These are phyloP conservation scores for Mamestra brassicae DNA, from an alignment of 2,888 invertebrate species.

Conservation along the genomic window DNA sequence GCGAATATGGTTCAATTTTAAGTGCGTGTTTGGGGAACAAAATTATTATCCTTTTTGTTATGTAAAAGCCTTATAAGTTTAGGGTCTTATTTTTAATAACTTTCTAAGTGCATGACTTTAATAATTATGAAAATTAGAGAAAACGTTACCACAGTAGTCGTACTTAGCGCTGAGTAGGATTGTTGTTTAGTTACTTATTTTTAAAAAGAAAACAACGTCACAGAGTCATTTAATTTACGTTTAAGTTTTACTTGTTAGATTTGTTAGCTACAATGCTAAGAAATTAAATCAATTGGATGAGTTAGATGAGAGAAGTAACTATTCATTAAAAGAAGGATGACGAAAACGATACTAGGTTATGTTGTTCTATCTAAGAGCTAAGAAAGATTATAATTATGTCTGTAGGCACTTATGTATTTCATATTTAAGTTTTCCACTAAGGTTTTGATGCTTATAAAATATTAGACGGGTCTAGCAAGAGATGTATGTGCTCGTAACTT, in stretches of 20 bases:
- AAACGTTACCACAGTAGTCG: no score
- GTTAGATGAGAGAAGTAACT: no score
- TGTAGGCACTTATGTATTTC: neutral
- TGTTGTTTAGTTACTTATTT: no score
- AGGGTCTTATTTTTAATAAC: no score
- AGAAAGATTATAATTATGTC: neutral
- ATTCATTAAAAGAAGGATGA: neutral
- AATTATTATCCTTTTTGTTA: conserved; percentile 10
- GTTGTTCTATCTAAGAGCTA: neutral
- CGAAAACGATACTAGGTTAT: neutral
- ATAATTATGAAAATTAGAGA: no score
- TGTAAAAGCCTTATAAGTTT: no score
- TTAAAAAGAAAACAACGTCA: no score
- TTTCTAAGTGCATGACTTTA: no score
- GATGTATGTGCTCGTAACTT: conserved; percentile 41
- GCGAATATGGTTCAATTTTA: conserved; percentile 41
- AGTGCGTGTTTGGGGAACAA: conserved; percentile 12
- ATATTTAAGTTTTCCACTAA: conserved; percentile 26
- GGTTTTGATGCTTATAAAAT: conserved; percentile 39
- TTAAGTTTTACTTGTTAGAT: neutral
- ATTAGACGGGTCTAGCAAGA: conserved; percentile 27
- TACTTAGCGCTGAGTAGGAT: no score
- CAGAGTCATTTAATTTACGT: neutral
- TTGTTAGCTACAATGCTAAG: no score
- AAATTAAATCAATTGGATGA: no score